Base-by-base conservation (phyloP, 2,113 vertebrate species). In the Theristicus caerulescens region DNA sequence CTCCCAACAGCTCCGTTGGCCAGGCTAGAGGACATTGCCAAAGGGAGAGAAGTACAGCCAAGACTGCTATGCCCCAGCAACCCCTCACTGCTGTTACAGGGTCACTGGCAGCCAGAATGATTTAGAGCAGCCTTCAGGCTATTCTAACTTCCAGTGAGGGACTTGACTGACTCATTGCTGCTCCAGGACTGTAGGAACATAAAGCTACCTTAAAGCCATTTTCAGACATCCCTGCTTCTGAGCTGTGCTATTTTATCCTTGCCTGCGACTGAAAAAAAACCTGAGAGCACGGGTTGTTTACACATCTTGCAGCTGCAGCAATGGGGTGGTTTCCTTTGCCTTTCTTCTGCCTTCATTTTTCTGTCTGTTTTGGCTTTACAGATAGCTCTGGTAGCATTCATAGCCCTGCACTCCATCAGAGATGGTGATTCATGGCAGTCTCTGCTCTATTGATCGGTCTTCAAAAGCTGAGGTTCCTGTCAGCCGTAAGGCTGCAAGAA, bases 71-170 rank as follows among this genome's bases (percentile, higher is more conserved):
- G 96, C 93, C 91, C 91, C 89, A 90, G 78, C 94, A 97, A 82
- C n/a, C 88, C 58, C 74, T 51, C 78, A 65, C 86, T 94, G 94
- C 81, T 95, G 81, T 66, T 91, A 78, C 80, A 95, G 93, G 93
- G 96, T 95, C 95, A 95, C 71, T 87, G 91, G 72, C 91, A 94
- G 91, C 94, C 96, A 96, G 86, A 78, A 94, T 92, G 92, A 97
- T 95, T 95, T 88, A 95, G 86, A 96, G 86, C 84, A 95, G 78
- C 91, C 95, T 96, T 82, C 66, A 82, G 94, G 96, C 95, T 83
- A 79, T 91, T 95, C 74, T 58, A 70, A 73, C 84, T 86, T 96
- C 77, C 66, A 90, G 73, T 31, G 62, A 89, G 84, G 81, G 91
- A 85, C 93, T 87, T 71, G 85, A 94, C 86, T 96, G 94, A 94